These are phyloP conservation scores for Arizona elegans DNA, from an alignment of 2,113 vertebrate genomes.

Conservation along the genomic window DNA sequence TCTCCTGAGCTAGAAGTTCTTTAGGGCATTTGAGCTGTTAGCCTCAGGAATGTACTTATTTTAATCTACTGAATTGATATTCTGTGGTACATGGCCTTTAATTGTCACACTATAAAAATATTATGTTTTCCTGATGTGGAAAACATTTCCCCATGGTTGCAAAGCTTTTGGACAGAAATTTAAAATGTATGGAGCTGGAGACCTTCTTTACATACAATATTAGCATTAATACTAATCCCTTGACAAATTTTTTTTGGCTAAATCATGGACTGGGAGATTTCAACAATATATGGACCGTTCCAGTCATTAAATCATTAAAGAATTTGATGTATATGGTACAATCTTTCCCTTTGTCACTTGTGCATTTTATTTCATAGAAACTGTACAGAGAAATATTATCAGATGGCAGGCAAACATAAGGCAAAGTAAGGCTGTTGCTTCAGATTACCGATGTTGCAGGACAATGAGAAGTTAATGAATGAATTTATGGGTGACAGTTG, in stretches of 20 bases:
- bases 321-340: not conserved
- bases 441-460: not conserved
- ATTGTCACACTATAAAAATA: not conserved
- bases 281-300: not conserved
- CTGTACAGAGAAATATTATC: not conserved
- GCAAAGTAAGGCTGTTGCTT: not conserved
- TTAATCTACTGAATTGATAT: not conserved
- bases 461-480: not conserved
- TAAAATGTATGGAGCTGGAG: not conserved
- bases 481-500: not conserved
- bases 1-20: rapidly evolving
- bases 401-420: not conserved
- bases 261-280: not conserved
- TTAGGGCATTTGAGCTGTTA: not conserved
- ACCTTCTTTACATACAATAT: not conserved
- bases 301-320: not conserved
- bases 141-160: not conserved
- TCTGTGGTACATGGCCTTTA: not conserved
- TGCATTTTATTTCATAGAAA: not conserved
- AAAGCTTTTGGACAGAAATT: not conserved
- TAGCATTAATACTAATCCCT: not conserved
- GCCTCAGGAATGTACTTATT: not conserved
- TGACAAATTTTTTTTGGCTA: not conserved
- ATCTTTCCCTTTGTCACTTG: not conserved
- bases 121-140: not conserved